These are phyloP conservation scores for Drosophila anomalata DNA, from an alignment of 2,888 invertebrate species.

Conservation along the genomic window DNA sequence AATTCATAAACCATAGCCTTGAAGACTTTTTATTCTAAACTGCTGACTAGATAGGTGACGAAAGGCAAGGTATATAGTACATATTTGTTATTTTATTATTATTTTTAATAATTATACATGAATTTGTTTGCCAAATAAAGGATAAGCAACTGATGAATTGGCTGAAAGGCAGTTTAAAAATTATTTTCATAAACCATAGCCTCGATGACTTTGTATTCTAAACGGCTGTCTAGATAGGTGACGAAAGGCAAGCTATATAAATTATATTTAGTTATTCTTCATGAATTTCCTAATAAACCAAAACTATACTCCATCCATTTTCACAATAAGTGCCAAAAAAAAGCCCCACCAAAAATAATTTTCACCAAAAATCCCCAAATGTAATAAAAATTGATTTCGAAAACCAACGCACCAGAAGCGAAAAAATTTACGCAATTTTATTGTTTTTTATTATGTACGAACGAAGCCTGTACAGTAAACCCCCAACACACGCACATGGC, in stretches of 20 bases:
- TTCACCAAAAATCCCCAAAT: conserved; percentile 44
- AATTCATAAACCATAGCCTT: background rate
- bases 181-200: background rate
- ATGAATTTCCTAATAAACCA: background rate
- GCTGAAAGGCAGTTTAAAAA: conserved; percentile 8
- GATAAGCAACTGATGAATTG: conserved; percentile 11
- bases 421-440: conserved; percentile 56
- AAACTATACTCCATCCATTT: background rate
- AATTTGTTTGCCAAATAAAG: conserved; percentile 27
- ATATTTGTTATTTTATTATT: too few relatives aligned
- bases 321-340: conserved; percentile 46
- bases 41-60: too few relatives aligned
- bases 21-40: background rate
- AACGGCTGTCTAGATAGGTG: too few relatives aligned
- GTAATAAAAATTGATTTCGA: conserved; percentile 48
- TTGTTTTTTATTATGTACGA: background rate
- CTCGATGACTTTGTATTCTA: background rate
- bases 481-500: conserved; percentile 8
- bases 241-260: too few relatives aligned
- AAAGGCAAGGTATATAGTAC: background rate
- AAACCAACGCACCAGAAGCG: conserved; percentile 50
- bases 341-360: background rate
- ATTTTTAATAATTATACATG: too few relatives aligned
- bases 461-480: conserved; percentile 25
- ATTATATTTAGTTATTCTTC: too few relatives aligned